A percentile compares a stretch with the other conserved stretches of the same genome.
These are phyloP conservation scores for Betta splendens DNA, from an alignment of 2,797 vertebrate genomes.

Conservation along the genomic window DNA sequence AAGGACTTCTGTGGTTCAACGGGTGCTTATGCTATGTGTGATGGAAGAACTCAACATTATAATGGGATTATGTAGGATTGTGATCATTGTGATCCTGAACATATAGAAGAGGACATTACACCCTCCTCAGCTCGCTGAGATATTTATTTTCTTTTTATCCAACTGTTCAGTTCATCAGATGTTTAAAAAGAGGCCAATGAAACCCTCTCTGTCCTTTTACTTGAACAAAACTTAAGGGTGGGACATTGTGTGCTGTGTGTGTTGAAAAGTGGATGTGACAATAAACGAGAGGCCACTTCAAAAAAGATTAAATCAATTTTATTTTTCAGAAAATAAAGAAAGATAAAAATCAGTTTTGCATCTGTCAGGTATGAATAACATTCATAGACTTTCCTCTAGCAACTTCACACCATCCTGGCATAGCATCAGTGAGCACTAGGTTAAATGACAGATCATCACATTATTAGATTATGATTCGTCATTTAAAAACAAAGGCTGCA, in stretches of 20 bases:
- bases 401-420: conserved; percentile 3
- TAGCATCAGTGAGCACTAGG: neutral
- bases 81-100: neutral
- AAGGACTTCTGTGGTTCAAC: conserved; percentile 61
- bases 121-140: neutral
- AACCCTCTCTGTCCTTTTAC: neutral
- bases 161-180: too few relatives aligned
- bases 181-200: too few relatives aligned
- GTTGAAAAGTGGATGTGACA: conserved; percentile 1
- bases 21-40: conserved; percentile 35
- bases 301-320: conserved; percentile 20
- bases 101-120: neutral
- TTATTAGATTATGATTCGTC: neutral
- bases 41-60: conserved; percentile 3
- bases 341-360: neutral
- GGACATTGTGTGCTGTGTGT: neutral
- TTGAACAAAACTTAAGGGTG: too few relatives aligned
- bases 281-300: conserved; percentile 7
- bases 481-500: too few relatives aligned
- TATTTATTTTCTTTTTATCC: neutral
- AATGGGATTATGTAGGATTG: neutral
- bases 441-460: neutral
- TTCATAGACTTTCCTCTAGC: neutral
- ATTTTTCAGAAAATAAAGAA: conserved; percentile 14
- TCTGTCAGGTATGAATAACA: neutral